phyloP scores from a whole-genome alignment of 1,140 invertebrate genomes.

The Ceratina japonica region DNA sequence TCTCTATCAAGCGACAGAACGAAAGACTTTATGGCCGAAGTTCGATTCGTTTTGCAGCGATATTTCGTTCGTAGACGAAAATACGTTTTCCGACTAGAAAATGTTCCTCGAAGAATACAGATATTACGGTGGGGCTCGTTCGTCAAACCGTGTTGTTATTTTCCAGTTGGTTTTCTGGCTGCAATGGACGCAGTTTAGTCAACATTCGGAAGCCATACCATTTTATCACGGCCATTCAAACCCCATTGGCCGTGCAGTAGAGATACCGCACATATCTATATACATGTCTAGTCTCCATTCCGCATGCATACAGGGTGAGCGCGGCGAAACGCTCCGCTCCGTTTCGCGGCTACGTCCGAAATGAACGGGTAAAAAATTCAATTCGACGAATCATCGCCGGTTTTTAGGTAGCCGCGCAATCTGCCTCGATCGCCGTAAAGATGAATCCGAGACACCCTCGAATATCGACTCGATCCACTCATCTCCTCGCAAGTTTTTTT shows the following conservation, averaged over 20 bases:
- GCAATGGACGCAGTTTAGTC: constrained; percentile 79
- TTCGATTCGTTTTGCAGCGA: neutral
- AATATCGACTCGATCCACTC: neutral
- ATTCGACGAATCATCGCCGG: constrained; percentile 25
- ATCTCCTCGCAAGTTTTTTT: neutral
- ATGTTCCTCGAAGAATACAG: neutral
- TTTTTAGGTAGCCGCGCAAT: constrained; percentile 17
- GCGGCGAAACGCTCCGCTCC: constrained; percentile 37
- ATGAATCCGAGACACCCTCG: constrained; percentile 1
- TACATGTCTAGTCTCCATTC: constrained; percentile 67
- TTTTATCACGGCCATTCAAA: constrained; percentile 80
- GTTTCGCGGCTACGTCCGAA: neutral
- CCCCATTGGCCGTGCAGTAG: constrained; percentile 78
- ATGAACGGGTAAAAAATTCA: constrained; percentile 43
- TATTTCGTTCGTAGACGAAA: neutral
- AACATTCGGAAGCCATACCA: constrained; percentile 79
- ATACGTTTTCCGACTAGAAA: too few relatives aligned
- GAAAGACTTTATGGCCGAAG: too few relatives aligned
- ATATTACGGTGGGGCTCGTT: constrained; percentile 23
- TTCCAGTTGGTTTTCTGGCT: constrained; percentile 79
- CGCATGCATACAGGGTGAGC: constrained; percentile 69
- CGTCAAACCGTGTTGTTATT: constrained; percentile 72
- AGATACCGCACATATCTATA: constrained; percentile 78
- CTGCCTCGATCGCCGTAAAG: neutral
- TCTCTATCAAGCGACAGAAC: neutral